Evolutionary conservation across 1,140 invertebrate genomes (phyloP), one percentile per base, ranked within the genome.

Genomic region (Temnothorax curvispinosus): DNA sequence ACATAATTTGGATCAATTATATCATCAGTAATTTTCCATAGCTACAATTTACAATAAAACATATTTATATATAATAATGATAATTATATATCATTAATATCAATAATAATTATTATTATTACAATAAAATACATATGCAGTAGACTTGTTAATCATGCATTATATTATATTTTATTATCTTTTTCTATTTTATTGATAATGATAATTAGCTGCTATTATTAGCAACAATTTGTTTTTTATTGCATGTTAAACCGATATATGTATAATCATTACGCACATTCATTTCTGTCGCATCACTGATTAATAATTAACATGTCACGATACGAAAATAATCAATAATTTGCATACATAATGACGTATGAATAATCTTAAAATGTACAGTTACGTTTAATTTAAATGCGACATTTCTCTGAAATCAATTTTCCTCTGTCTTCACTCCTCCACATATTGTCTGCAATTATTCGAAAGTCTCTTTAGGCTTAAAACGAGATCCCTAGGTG

Each of bases 281-380:
- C 77, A 71, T 81, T 71, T 81, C 38, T 50, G 47, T 69, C 13
- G n/a, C n/a, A 81, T 71, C 13, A 67, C 32, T 56, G 50, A 81
- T 81, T 81, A 81, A 69, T 81, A 81, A 81, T 81, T 81, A 81
- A 81, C 35, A 54, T 71, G 35, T 81, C 71, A 56, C 13, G 1
- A 81, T 69, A 64, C 18, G 35, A 41, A 54, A 74, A 81, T 81
- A 81, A 81, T 81, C 47, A 69, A 54, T 71, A 41, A 81, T 71
- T 71, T 71, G 41, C 47, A 71, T 81, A 54, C 18, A 54, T 54
- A 69, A 81, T 81, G n/a, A 69, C 27, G 35, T 6, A 41, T 32
- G 41, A 60, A 84, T 50, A 60, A 74, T 74, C 41, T 74, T 60
- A 84, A 84, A 84, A 60, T 7, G 13, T 35, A n/a, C 54, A 38